Evolutionary conservation across 2,888 invertebrate genomes (phyloP).

Genomic region (Synanthedon myopaeformis): DNA sequence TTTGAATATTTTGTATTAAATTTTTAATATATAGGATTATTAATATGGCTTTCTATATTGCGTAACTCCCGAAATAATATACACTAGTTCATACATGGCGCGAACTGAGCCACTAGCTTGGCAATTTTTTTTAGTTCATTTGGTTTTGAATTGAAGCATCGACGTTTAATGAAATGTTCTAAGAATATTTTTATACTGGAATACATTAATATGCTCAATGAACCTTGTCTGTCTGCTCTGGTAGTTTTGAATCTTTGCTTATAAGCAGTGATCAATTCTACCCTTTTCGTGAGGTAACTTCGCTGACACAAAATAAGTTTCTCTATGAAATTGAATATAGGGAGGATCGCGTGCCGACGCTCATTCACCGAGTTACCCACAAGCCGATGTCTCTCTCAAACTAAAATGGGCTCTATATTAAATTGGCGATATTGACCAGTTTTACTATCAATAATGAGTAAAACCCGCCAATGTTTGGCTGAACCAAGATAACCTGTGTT

Average conservation of each 20-base stretch:
- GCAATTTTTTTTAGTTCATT: no score
- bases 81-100: no score
- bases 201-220: no score
- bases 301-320: conserved; percentile 51
- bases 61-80: no score
- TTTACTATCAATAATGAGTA: conserved; percentile 35
- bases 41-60: no score
- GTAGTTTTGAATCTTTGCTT: not conserved
- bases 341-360: conserved; percentile 42
- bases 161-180: no score
- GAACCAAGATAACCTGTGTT: conserved; percentile 43
- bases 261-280: conserved; percentile 32
- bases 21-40: no score
- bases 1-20: no score
- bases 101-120: no score
- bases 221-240: not conserved
- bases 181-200: no score
- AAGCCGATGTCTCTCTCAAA: conserved; percentile 49
- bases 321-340: conserved; percentile 59
- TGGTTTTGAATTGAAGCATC: no score
- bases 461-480: conserved; percentile 21
- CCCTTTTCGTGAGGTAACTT: conserved; percentile 41
- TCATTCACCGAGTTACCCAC: conserved; percentile 39
- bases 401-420: conserved; percentile 42
- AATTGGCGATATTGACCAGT: conserved; percentile 45